A percentile compares a stretch with the other conserved stretches of the same genome.
These are phyloP conservation scores for Poeciliopsis turneri DNA, from an alignment of 2,797 vertebrate species.

Conservation along the genomic window DNA sequence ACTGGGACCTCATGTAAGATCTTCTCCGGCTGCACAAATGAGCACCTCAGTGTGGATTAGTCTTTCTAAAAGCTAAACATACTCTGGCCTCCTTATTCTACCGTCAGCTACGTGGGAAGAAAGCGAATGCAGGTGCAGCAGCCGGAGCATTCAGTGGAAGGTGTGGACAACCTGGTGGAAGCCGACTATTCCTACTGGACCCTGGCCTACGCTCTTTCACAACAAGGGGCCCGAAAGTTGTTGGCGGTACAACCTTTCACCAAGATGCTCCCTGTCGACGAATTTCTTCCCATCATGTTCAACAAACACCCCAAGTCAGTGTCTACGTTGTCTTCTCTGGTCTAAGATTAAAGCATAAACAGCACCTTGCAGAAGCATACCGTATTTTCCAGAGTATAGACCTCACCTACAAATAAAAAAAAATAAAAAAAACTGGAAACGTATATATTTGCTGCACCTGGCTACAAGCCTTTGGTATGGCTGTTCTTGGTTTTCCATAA, in stretches of 20 bases:
- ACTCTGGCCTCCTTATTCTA: background rate
- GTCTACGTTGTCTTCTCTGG: background rate
- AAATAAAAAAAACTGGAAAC: too few species aligned
- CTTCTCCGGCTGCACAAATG: background rate
- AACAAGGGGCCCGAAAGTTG: constrained; percentile 80
- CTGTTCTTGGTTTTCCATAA: too few species aligned
- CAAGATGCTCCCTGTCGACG: constrained; percentile 84
- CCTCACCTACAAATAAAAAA: too few species aligned
- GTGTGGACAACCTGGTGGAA: constrained; percentile 81
- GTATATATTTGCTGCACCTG: too few species aligned
- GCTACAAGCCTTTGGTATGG: too few species aligned
- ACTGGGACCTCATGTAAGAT: constrained; percentile 98
- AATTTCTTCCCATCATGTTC: constrained; percentile 86
- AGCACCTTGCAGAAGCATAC: background rate
- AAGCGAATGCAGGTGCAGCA: constrained; percentile 85
- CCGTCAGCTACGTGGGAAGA: constrained; percentile 80
- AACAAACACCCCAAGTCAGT: constrained; percentile 85
- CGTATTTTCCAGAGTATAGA: too few species aligned
- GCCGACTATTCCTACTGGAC: constrained; percentile 88
- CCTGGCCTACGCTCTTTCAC: constrained; percentile 81
- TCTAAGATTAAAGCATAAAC: background rate
- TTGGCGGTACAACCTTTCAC: constrained; percentile 72
- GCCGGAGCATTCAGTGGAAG: constrained; percentile 79
- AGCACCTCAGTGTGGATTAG: background rate
- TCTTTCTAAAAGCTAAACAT: background rate